These are phyloP conservation scores for Meloe dianella DNA, from an alignment of 2,888 invertebrate genomes.

Conservation along the genomic window DNA sequence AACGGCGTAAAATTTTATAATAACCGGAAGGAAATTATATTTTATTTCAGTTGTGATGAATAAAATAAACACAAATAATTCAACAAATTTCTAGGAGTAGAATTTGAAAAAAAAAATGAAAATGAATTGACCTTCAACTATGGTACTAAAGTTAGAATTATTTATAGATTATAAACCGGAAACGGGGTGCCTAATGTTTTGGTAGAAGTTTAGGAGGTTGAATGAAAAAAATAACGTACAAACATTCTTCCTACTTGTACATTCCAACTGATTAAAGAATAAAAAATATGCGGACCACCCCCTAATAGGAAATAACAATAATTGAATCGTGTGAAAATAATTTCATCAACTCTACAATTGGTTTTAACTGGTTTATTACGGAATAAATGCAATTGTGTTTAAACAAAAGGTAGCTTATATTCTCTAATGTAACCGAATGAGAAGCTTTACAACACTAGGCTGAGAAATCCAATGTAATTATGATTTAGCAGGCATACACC, in stretches of 20 bases:
- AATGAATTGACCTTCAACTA: neutral
- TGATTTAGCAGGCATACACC: neutral
- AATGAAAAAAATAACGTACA: slow-evolving; percentile 16
- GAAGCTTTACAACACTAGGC: neutral
- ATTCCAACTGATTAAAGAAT: slow-evolving; percentile 12
- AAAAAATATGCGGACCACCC: neutral
- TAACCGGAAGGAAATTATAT: slow-evolving; percentile 27
- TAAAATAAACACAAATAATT: neutral
- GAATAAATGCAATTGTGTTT: too few species aligned
- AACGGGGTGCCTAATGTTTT: slow-evolving; percentile 20
- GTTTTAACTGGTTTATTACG: neutral
- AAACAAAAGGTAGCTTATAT: too few species aligned
- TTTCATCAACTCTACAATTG: neutral
- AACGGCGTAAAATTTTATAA: slow-evolving; percentile 28
- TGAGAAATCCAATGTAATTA: neutral
- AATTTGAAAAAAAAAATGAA: neutral
- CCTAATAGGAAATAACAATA: neutral
- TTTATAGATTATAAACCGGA: slow-evolving; percentile 31
- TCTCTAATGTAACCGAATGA: neutral
- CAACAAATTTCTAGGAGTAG: neutral
- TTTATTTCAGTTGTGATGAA: neutral
- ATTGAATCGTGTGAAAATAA: too few species aligned
- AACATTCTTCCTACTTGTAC: slow-evolving; percentile 1
- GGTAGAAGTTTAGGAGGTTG: slow-evolving; percentile 20
- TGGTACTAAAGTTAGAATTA: slow-evolving; percentile 17